Base-by-base conservation (phyloP, 2,888 invertebrate genomes). In the Diloba caeruleocephala region DNA sequence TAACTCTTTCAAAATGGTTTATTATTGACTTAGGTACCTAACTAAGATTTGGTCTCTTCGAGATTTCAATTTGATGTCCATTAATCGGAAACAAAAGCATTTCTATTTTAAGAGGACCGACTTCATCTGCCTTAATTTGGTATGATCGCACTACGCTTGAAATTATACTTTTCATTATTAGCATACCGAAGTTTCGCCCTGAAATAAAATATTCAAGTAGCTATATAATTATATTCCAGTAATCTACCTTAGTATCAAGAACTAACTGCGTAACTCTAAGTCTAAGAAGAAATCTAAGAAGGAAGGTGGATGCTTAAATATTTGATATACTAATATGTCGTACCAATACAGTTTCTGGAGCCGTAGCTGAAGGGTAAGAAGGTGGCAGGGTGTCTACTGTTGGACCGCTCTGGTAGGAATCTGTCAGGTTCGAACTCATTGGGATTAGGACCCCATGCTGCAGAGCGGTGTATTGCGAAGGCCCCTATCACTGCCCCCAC, bases 371-470 rank as follows among this genome's bases (percentile, higher is more conserved):
- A 94, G 0, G 94, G 93, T 13, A 94, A 42, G 68, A 88, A 94
- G 1, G 93, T 82, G 5, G 89, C 92, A 0, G 94, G 92, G 43
- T 93, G 93, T 19, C 93, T 79, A 36, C 84, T 78, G 1, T 74
- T 61, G 0, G 86, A 87, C 23, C 86, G 81, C 68, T 95, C 95
- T 0, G 94, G 93, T 9, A 94, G 79, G 75, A 95, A 96, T 53
- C 95, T 79, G 64, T 95, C 95, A 0, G 95, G 95, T 62, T 95
- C 92, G 71, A 95, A 96, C 29, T 85, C 87, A 5, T 94, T 84
- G 0, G 94, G 95, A 42, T 94, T 86, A 0, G 94, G 89, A 56
- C 94, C 94, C 93, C 94, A 96, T 13, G 87, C 86, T 9, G 84
- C 82, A 39, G 94, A 92, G 9, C 93, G 86, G 71, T 95, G 95